A percentile compares a stretch with the other conserved stretches of the same genome.
These are phyloP conservation scores for Boloria euphrosyne DNA, from an alignment of 2,888 invertebrate species.

Conservation along the genomic window DNA sequence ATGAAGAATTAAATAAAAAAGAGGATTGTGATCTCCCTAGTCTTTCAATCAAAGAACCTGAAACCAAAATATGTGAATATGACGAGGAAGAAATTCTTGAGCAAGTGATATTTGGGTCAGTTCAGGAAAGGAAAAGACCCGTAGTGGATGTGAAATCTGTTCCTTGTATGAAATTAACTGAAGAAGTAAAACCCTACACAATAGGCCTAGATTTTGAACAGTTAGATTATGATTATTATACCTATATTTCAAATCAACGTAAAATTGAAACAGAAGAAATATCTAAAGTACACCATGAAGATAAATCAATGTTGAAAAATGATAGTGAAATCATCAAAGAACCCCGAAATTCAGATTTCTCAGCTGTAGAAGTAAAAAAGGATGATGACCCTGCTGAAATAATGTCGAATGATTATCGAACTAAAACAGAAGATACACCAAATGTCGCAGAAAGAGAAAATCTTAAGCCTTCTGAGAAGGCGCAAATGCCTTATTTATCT, in stretches of 20 bases:
- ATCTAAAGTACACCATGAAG: constrained; percentile 6
- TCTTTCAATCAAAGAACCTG: background rate
- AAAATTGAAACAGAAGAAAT: constrained; percentile 27
- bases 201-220: constrained; percentile 59
- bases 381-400: background rate
- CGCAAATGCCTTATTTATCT: background rate
- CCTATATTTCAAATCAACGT: constrained; percentile 49
- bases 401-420: background rate
- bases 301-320: background rate
- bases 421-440: background rate
- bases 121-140: constrained; percentile 77
- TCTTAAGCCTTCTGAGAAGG: background rate
- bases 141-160: constrained; percentile 46
- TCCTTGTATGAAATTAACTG: constrained; percentile 61
- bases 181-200: constrained; percentile 68
- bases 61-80: constrained; percentile 19
- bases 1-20: background rate
- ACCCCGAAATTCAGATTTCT: background rate
- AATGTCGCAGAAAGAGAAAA: background rate
- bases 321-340: background rate
- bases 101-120: constrained; percentile 84
- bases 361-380: background rate
- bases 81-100: constrained; percentile 62
- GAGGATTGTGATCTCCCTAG: background rate
- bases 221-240: constrained; percentile 62